These are phyloP conservation scores for Drosophila pseudotakahashii DNA, from an alignment of 2,888 invertebrate genomes.

Conservation along the genomic window DNA sequence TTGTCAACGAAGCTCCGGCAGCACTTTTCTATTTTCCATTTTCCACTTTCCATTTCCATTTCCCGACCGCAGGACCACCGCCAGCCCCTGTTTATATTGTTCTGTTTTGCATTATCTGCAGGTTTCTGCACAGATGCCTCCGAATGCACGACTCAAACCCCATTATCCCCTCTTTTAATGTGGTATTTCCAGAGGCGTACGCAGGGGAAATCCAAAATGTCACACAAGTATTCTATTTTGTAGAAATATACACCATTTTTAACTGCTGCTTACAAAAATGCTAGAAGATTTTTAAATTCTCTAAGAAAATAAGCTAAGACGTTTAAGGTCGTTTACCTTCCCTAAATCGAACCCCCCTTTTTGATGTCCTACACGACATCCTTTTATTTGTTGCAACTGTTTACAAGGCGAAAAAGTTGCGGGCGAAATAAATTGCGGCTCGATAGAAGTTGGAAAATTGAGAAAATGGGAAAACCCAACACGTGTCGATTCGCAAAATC, in stretches of 20 bases:
- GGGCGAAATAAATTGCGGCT: constrained; percentile 17
- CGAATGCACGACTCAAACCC: constrained; percentile 33
- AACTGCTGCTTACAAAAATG: neutral
- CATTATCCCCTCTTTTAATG: constrained; percentile 5
- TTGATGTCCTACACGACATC: constrained; percentile 2
- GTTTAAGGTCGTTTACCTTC: too few relatives aligned
- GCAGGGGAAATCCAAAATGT: neutral
- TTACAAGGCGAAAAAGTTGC: constrained; percentile 20
- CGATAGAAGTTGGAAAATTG: constrained; percentile 2
- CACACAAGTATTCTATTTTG: too few relatives aligned
- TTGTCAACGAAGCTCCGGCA: constrained; percentile 25
- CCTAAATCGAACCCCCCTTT: neutral
- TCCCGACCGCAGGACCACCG: neutral
- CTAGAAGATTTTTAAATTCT: neutral
- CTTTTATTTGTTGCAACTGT: constrained; percentile 26
- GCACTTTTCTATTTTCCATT: constrained; percentile 18
- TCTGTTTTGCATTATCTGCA: constrained; percentile 46
- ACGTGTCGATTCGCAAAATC: constrained; percentile 19
- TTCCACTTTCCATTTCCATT: constrained; percentile 2
- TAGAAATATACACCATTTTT: too few relatives aligned
- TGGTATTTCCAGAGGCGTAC: neutral
- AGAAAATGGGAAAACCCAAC: constrained; percentile 6
- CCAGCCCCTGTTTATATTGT: constrained; percentile 56
- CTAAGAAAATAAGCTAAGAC: neutral
- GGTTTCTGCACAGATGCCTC: constrained; percentile 57